These are phyloP conservation scores for Picus viridis DNA, from an alignment of 2,797 vertebrate species.

Conservation along the genomic window DNA sequence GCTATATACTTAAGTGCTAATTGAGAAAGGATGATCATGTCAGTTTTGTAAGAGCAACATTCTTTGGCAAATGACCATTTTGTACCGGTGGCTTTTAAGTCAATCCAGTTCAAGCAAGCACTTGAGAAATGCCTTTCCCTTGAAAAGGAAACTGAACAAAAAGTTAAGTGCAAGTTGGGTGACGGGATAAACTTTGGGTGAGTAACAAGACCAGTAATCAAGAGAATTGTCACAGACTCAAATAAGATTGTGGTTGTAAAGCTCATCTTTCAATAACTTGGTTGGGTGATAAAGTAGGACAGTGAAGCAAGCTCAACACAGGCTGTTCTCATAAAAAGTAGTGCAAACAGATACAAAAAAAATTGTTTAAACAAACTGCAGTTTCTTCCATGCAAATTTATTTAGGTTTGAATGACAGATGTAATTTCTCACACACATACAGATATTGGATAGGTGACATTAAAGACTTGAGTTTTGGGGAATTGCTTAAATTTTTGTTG, in stretches of 20 bases:
- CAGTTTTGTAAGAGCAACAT: neutral
- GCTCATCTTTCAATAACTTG: neutral
- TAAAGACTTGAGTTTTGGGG: neutral
- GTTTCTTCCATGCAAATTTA: neutral
- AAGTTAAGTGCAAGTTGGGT: neutral
- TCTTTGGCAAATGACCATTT: conserved; percentile 19
- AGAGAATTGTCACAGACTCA: neutral
- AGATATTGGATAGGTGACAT: neutral
- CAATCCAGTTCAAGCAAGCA: neutral
- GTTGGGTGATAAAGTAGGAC: neutral
- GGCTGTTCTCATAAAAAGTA: neutral
- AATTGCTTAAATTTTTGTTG: neutral
- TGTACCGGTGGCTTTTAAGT: neutral
- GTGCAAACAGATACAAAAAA: neutral
- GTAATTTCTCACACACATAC: neutral
- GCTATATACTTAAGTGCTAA: neutral
- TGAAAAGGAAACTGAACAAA: neutral
- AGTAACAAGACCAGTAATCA: neutral
- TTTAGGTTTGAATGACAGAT: neutral
- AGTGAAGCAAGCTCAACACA: neutral
- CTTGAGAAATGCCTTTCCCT: neutral
- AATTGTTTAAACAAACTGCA: neutral
- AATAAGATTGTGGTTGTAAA: neutral
- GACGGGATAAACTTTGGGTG: neutral
- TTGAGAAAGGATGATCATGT: neutral